Evolutionary conservation across 2,888 invertebrate species (phyloP), one percentile per base, ranked within the genome.

Genomic region (Hofmannophila pseudospretella): DNA sequence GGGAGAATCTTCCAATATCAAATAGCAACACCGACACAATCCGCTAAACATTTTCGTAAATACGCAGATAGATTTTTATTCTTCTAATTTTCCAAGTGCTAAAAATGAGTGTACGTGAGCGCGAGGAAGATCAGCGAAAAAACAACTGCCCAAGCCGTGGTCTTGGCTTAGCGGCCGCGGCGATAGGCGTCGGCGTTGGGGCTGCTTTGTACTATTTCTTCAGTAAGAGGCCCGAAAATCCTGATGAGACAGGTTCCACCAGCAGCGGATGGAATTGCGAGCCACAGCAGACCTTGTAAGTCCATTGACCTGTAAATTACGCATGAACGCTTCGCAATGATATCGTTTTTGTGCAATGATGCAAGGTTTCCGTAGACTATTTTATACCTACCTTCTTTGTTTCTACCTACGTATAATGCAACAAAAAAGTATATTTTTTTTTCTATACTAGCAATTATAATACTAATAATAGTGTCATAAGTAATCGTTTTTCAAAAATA

Each of bases 121-220:
- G 76, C 25, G 75, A 80, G 39, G 77, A 82, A 45, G 76, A 81
- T 23, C 51, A 61, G 11, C 55, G 67, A 36, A 79, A 79, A 42
- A 73, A 61, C 27, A 61, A 42, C 40, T 74, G 80, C 52, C 45
- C 78, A 43, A 69, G 72, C 56, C 73, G 79, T 32, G 84, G 84
- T 0, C 50, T 80, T 0, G 85, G 79, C 2, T 48, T 82, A 1
- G 84, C 81, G 30, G 82, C 76, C 9, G 79, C 81, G 38, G 85
- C 80, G 0, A 66, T 84, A 41, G 81, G 84, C 43, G 78, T 81
- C 34, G 81, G 84, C 0, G 75, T 85, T 54, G 85, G 84, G 32
- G 81, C 84, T 2, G 84, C 84, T 11, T 39, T 85, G 48, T 85
- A 80, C 61, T 85, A 85, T 64, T 73, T 72, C 57, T 78, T 80